phyloP scores from a whole-genome alignment of 2,797 vertebrate genomes.

The Poeciliopsis paucimaculata region DNA sequence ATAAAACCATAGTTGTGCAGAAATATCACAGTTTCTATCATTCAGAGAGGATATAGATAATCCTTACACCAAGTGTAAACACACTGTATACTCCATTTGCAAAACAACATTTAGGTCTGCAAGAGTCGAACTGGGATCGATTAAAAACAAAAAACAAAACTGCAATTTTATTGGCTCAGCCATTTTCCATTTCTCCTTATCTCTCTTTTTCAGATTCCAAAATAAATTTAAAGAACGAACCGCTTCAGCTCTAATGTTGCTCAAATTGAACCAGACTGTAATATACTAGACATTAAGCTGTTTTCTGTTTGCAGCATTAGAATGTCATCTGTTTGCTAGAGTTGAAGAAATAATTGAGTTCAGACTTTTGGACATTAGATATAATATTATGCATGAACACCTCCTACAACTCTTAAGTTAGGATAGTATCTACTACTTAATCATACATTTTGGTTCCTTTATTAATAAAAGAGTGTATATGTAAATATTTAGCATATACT shows the following conservation, averaged over 20 bases:
- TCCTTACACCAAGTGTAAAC: not conserved
- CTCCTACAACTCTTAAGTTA: not conserved
- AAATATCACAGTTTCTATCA: not conserved
- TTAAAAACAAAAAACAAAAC: not conserved
- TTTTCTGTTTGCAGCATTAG: not conserved
- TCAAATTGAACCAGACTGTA: not conserved
- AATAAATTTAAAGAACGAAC: not conserved
- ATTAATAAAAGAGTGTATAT: not conserved
- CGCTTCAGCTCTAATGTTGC: not conserved
- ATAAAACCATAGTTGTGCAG: not conserved
- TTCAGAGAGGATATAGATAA: not conserved
- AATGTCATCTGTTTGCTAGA: not conserved
- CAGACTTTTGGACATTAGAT: not conserved
- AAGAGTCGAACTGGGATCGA: not conserved
- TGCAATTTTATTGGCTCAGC: not conserved
- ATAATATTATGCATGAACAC: not conserved
- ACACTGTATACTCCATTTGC: not conserved
- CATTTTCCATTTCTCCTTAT: conserved; percentile 1
- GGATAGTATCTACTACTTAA: not conserved
- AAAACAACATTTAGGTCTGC: not conserved
- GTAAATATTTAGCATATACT: not conserved
- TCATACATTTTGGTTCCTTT: not conserved
- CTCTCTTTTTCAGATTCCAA: conserved; percentile 2
- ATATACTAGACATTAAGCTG: not conserved
- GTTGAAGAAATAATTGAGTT: not conserved